These are phyloP conservation scores for Brevimyrus niger DNA, from an alignment of 2,113 vertebrate species.

Conservation along the genomic window DNA sequence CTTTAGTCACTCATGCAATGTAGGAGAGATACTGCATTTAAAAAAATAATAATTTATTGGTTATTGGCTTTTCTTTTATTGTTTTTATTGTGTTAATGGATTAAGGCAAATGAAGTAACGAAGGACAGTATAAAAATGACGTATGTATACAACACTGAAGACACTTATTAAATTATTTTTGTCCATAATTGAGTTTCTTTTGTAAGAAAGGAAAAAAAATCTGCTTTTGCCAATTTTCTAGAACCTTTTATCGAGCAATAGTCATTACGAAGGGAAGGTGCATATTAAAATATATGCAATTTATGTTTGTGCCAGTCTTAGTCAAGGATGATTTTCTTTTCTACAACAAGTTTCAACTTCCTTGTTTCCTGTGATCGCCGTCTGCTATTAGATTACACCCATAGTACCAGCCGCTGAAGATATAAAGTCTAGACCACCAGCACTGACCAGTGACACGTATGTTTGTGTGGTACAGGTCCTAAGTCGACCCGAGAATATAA, in stretches of 20 bases:
- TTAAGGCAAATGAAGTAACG: slow-evolving; percentile 74
- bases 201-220: slow-evolving; percentile 22
- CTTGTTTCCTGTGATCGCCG: slow-evolving; percentile 64
- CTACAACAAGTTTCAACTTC: slow-evolving; percentile 63
- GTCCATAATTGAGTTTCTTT: slow-evolving; percentile 52
- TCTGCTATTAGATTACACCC: slow-evolving; percentile 74
- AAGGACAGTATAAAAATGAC: slow-evolving; percentile 67
- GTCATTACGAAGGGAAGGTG: slow-evolving; percentile 76
- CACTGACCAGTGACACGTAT: slow-evolving; percentile 24
- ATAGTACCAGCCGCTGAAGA: slow-evolving; percentile 44
- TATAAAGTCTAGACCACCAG: slow-evolving; percentile 21
- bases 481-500: background rate
- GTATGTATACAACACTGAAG: slow-evolving; percentile 4
- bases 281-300: slow-evolving; percentile 92
- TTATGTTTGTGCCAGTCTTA: slow-evolving; percentile 87
- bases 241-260: slow-evolving; percentile 88
- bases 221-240: slow-evolving; percentile 70
- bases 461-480: background rate
- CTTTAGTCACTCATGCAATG: slow-evolving; percentile 89
- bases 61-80: slow-evolving; percentile 38
- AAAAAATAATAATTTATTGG: slow-evolving; percentile 48
- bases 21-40: slow-evolving; percentile 74
- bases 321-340: slow-evolving; percentile 64
- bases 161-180: slow-evolving; percentile 27
- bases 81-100: slow-evolving; percentile 51